Conservation (phyloP, 2,113 vertebrate genomes). For the Callopanchax toddi region DNA sequence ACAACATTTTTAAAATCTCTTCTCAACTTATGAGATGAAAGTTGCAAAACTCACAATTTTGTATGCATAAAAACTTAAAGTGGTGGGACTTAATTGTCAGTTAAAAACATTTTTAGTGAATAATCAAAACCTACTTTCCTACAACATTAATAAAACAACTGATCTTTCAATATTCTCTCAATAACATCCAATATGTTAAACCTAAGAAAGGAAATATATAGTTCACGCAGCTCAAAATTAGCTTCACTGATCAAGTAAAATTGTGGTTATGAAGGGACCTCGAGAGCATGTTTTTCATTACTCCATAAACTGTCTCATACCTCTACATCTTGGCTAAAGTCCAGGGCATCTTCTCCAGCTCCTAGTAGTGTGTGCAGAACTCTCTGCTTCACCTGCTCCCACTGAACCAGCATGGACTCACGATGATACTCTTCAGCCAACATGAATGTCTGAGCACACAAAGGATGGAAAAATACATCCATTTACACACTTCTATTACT, state of each 20-base stretch:
- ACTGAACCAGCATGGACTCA: constrained; percentile 98
- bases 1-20: background rate
- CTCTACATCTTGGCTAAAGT: constrained; percentile 97
- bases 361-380: constrained; percentile 95
- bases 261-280: too few relatives aligned
- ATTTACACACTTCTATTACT: rapidly evolving
- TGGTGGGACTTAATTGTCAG: too few relatives aligned
- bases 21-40: too few relatives aligned
- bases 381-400: constrained; percentile 98
- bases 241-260: background rate
- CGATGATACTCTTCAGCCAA: constrained; percentile 97
- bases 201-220: background rate
- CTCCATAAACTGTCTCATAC: constrained; percentile 63
- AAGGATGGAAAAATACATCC: background rate
- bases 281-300: too few relatives aligned
- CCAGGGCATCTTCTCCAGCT: constrained; percentile 94
- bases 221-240: background rate
- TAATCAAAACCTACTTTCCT: too few relatives aligned
- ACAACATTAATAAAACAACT: too few relatives aligned
- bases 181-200: background rate
- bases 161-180: too few relatives aligned
- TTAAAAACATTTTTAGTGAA: too few relatives aligned
- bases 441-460: constrained; percentile 87
- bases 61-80: too few relatives aligned
- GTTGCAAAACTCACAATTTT: too few relatives aligned